Evolutionary conservation across 1,140 invertebrate species (phyloP), one percentile per base, ranked within the genome.

Genomic region (Heliconius hermathena): DNA sequence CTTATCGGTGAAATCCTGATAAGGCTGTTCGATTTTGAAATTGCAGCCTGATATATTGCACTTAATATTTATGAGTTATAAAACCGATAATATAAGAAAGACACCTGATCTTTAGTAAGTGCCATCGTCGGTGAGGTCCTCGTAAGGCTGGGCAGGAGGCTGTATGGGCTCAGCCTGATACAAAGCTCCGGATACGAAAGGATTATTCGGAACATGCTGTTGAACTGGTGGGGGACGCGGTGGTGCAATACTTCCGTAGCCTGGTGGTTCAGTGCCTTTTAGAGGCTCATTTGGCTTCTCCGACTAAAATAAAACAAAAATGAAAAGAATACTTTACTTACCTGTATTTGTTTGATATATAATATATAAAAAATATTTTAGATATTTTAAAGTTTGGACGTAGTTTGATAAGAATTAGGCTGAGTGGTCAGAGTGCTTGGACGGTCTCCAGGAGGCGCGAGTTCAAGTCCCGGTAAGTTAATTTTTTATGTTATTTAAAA

Each of bases 151-250:
- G n/a, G 96, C 88, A 71, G 95, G 95, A 1, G 96, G 96, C 86
- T 96, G 96, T 8, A 96, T 95, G 13, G 95, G 91, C 88, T 96
- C 96, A 8, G 92, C 90, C 81, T 95, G 93, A 81, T 93, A 94
- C 71, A 92, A 88, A 13, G 91, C 91, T 3, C 92, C 92, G 0
- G 91, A 91, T 20, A 96, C 95, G 89, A 97, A 97, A 2, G 96
- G 96, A 89, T 97, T 96, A 81, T 95, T 96, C 73, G 95, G 93
- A 72, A 96, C 95, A 82, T 95, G 94, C 66, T 93, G 87, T 54
- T 89, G 84, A 1, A 93, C 91, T 13, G 87, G 85, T 1, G 91
- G 84, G 1, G 88, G 93, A 20, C 89, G 87, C 29, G 89, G 86
- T 0, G 91, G 88, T 6, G 84, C 94, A 5, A 95, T 95, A 83